Base-by-base conservation (phyloP, 1,140 invertebrate genomes). In the Procambarus virginalis region DNA sequence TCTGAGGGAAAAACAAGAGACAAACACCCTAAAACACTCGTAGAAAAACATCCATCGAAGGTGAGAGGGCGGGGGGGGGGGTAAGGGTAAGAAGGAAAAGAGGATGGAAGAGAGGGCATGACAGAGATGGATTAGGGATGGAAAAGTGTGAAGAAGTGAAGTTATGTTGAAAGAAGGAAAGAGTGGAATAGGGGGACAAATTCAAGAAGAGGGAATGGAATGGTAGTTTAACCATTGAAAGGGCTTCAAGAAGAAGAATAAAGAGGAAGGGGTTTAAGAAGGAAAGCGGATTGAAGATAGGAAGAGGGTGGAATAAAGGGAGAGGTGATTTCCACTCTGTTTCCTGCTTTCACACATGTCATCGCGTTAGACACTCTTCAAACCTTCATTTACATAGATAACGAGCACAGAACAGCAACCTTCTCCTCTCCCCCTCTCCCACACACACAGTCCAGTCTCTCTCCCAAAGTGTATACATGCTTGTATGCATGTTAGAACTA, bases 301-400 rank as follows among this genome's bases (percentile, higher is more conserved):
- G 45, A 17, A 14, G 4, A 48, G 75, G 46, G 2, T 12, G 73
- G 46, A 34, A 17, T 6, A 6, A 45, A 76, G 34, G n/a, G n/a
- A 48, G 51, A 55, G 51, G 51, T 55, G 51, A 68, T 68, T 68
- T 17, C 10, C 64, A 17, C 64, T n/a, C 14, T 20, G 64, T 68
- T 68, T n/a, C 64, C 64, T 68, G 64, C 14, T 68, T 68, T 68
- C 14, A 68, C 4, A 17, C 4, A 17, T 68, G 64, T 17, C 64
- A 68, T 17, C 5, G 20, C 64, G 20, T 17, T n/a, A 17, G 64
- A 17, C 20, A 55, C 51, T 55, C 64, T 48, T 20, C 46, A 14
- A 10, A 17, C 48, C 82, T 70, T 84, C 82, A 84, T 84, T 84
- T 48, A 20, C 82, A 84, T 84, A 84, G 82, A 64, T 84, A 84